Base-by-base conservation (phyloP, 1,140 invertebrate species). In the Saccostrea echinata region DNA sequence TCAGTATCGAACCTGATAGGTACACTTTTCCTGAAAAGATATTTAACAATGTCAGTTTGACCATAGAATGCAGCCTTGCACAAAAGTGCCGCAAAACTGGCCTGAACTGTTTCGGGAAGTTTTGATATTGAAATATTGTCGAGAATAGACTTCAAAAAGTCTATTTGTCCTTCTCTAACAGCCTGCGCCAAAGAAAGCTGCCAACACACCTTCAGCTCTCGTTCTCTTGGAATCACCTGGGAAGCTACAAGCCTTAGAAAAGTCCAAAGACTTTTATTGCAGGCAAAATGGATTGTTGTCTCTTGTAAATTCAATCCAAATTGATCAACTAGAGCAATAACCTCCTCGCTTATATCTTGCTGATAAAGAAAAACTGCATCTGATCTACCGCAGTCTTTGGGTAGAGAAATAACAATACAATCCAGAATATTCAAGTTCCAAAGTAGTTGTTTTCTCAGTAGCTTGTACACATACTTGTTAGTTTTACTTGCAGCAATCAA, bases 41-140 rank as follows among this genome's bases (percentile, higher is more conserved):
- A 87, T 57, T 83, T 87, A 4, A 87, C 86, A 83, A 87, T 68
- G 24, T 83, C 80, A n/a, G 86, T 87, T 33, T 87, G 55, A 16
- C 86, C 86, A 27, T 76, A 55, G 30, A 55, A 43, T 35, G 76
- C 55, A 27, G 52, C 86, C 21, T 57, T 21, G 53, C 80, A 82
- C 8, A 87, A 80, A 83, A 57, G 61, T 51, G 80, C 86, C 43
- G 76, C 61, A 83, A 87, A 87, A 33, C 86, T 57, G 11, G 86
- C 30, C 55, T 81, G 80, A 27, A 61, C 53, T 30, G 30, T 9
- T 21, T 55, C 52, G 27, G 76, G 35, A 35, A 87, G 53, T 51
- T 68, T 83, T 33, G 86, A 57, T 61, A 87, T 82, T 55, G 76
- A 82, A 18, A 86, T 71, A 18, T 61, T 82, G 80, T 87, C 80